A percentile compares a stretch with the other conserved stretches of the same genome.
Evolutionary conservation across 64 coral and sea anemone genomes (phyloP).

Genomic region (Pocillopora verrucosa): DNA sequence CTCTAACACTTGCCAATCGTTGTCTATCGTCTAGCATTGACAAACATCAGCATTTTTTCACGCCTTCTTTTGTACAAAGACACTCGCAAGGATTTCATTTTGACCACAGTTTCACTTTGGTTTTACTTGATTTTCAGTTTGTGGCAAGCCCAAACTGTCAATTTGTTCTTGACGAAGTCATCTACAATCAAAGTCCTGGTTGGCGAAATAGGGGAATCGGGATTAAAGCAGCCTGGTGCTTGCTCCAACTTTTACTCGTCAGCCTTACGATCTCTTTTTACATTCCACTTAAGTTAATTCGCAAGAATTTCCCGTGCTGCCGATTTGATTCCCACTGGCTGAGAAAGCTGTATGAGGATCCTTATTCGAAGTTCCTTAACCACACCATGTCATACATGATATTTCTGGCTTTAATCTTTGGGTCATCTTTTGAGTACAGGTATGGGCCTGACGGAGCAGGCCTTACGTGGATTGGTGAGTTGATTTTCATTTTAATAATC

Average conservation of each 20-base stretch:
- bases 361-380: slow-evolving; percentile 39
- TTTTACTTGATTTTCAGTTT: neutral
- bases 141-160: neutral
- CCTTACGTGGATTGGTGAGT: neutral
- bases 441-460: neutral
- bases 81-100: neutral
- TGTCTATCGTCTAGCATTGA: too few species aligned
- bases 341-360: neutral
- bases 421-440: slow-evolving; percentile 2
- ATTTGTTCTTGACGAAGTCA: neutral
- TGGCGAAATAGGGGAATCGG: neutral
- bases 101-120: neutral
- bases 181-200: neutral
- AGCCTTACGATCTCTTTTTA: neutral
- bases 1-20: too few species aligned
- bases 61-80: neutral
- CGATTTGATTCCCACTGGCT: too few species aligned
- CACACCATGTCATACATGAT: slow-evolving; percentile 6
- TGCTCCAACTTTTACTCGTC: neutral
- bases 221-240: neutral
- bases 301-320: neutral
- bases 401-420: neutral
- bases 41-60: neutral
- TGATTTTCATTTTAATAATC: neutral
- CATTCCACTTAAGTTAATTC: neutral